Base-by-base conservation (phyloP, 2,888 invertebrate genomes). In the Siphonodentalium dalli region DNA sequence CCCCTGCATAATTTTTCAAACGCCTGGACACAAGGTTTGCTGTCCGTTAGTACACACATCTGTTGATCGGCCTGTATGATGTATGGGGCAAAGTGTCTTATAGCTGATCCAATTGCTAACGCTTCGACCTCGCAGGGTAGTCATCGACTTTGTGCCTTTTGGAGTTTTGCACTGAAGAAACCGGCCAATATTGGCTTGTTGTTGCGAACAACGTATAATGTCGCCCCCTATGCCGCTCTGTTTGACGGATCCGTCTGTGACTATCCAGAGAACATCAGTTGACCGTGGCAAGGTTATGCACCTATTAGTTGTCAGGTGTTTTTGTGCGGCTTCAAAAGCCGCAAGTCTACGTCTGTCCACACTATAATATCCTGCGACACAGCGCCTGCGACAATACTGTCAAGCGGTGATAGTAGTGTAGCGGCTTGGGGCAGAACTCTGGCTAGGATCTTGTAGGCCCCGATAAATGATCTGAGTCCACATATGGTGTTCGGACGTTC, bases 341-440 rank as follows among this genome's bases (percentile, higher is more conserved):
- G 7, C 7, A 33, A 15, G 6, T 34, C 27, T 24, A 28, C 24
- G 26, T 60, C 57, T 21, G 44, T 31, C 57, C 57, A 60, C 2
- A 13, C 23, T 3, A 60, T 37, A 29, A 43, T 52, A 23, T 60
- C 60, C n/a, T 46, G n/a, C 6, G 58, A 54, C 15, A 18, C 13
- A 15, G 13, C 13, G 13, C 54, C 58, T 13, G 54, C 60, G 15
- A 21, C 23, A 11, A 15, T 23, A 21, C 27, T 9, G 3, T 54
- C 49, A 7, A 60, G 34, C 15, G 53, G 53, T n/a, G 43, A 27
- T 1, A 60, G 15, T 15, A 54, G 27, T 21, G 18, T 26, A 11
- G 58, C 31, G 26, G 47, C 58, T 23, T 34, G 7, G 1, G 56
- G 45, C 35, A 55, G 21, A 5, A 55, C 57, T 13, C 42, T 31